Evolutionary conservation across 2,113 vertebrate species (phyloP).

Genomic region (Meriones unguiculatus): DNA sequence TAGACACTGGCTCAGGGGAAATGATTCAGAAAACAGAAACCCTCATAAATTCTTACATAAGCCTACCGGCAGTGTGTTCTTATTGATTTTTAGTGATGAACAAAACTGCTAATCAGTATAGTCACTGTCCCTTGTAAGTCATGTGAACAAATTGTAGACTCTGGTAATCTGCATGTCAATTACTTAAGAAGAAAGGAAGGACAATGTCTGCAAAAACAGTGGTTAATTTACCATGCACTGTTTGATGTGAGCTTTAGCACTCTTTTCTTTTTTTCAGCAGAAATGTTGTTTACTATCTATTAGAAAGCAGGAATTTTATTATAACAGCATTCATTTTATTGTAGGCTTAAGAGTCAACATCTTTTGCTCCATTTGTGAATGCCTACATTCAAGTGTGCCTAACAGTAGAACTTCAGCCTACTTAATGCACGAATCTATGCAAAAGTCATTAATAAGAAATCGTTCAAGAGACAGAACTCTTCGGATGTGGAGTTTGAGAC

Average conservation of each 20-base stretch:
- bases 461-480: not conserved
- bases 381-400: not conserved
- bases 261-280: not conserved
- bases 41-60: constrained; percentile 47
- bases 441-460: not conserved
- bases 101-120: constrained; percentile 56
- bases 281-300: constrained; percentile 13
- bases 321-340: not conserved
- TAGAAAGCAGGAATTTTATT: constrained; percentile 17
- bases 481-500: not conserved
- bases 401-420: not conserved
- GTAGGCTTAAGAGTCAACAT: not conserved
- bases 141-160: not conserved
- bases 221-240: constrained; percentile 9
- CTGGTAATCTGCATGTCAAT: constrained; percentile 20
- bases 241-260: constrained; percentile 47
- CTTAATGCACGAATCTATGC: not conserved
- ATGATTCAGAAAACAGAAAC: constrained; percentile 57
- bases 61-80: not conserved
- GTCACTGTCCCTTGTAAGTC: not conserved
- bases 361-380: not conserved
- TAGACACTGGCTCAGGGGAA: constrained; percentile 72
- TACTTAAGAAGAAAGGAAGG: constrained; percentile 12
- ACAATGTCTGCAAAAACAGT: not conserved
- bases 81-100: constrained; percentile 67